phyloP scores from a whole-genome alignment of 2,113 vertebrate species.

The Apteryx owenii region DNA sequence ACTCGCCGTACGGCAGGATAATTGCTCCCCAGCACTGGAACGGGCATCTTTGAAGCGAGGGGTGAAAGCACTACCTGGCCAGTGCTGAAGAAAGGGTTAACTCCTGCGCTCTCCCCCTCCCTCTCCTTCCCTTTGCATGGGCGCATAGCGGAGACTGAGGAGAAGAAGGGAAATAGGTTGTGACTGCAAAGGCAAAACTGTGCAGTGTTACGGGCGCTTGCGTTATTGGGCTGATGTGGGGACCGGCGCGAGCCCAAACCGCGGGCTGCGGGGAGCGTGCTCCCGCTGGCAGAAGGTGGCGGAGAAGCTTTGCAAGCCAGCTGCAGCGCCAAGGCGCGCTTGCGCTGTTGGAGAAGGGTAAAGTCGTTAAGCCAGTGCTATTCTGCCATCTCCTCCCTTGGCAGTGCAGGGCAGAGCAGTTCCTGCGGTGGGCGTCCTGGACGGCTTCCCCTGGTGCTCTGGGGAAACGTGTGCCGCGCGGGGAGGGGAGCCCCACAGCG shows the following conservation, averaged over 20 bases:
- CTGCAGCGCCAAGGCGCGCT: background rate
- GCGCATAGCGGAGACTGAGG: background rate
- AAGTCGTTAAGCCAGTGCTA: background rate
- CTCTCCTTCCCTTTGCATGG: background rate
- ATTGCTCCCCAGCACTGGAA: background rate
- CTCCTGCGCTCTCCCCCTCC: background rate
- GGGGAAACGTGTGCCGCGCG: background rate
- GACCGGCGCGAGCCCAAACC: background rate
- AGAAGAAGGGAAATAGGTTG: background rate
- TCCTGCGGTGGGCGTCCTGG: background rate
- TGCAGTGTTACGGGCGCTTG: background rate
- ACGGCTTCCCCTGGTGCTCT: background rate
- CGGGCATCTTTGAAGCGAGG: background rate
- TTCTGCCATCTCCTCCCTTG: background rate
- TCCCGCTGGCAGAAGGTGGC: background rate
- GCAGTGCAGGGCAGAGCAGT: background rate
- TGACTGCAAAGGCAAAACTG: background rate
- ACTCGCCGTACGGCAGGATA: rapidly evolving
- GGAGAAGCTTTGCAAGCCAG: background rate
- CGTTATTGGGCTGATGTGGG: background rate
- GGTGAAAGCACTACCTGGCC: background rate
- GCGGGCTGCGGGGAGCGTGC: background rate
- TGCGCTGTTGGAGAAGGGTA: background rate
- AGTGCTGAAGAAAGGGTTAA: background rate
- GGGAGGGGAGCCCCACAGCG: background rate